Percentiles rank a stretch among this genome's conserved stretches.
These are phyloP conservation scores for Taphrorychus bicolor DNA, from an alignment of 2,888 invertebrate species.

Conservation along the genomic window DNA sequence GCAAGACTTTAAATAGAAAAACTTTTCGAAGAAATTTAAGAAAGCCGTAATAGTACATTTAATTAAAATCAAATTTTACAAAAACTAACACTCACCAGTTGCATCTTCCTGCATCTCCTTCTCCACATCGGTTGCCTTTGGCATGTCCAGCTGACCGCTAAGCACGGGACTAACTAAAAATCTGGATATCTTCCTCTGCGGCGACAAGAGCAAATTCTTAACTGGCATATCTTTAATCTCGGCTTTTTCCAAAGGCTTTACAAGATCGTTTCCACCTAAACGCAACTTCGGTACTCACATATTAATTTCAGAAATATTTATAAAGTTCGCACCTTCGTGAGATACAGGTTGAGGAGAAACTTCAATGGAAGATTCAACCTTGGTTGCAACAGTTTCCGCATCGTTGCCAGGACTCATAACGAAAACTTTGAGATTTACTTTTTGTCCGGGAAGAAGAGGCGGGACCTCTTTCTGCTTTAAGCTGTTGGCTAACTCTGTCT, in stretches of 20 bases:
- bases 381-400: not conserved
- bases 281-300: no score
- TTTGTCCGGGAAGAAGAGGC: conserved; percentile 52
- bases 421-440: conserved; percentile 55
- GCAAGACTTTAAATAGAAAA: no score
- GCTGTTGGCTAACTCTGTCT: conserved; percentile 51
- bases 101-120: not conserved
- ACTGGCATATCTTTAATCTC: conserved; percentile 29
- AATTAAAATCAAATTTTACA: no score
- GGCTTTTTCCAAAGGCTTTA: not conserved
- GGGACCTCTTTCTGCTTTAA: conserved; percentile 49
- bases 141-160: conserved; percentile 62
- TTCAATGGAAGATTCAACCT: not conserved
- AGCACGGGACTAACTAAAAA: conserved; percentile 84
- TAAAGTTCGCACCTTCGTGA: no score
- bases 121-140: conserved; percentile 46
- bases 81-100: not conserved
- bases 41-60: no score
- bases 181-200: conserved; percentile 77
- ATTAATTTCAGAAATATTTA: no score
- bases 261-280: not conserved
- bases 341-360: not conserved
- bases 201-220: conserved; percentile 47
- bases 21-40: no score
- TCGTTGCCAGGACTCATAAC: conserved; percentile 49